These are phyloP conservation scores for Cacoxenus indagator DNA, from an alignment of 2,888 invertebrate species.

Conservation along the genomic window DNA sequence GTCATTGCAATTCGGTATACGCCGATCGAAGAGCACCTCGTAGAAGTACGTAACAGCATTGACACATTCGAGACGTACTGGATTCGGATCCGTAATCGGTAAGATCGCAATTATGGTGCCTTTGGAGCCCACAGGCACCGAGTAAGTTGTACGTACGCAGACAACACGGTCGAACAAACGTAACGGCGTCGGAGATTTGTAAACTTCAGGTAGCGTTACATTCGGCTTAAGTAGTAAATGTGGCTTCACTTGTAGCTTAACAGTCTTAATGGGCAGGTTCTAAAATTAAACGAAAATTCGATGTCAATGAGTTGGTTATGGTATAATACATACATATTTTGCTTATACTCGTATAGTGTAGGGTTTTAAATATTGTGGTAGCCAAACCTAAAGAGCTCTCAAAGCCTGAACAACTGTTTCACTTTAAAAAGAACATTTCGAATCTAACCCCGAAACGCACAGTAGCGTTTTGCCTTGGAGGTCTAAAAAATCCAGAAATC, in stretches of 20 bases:
- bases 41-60: constrained; percentile 75
- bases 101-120: constrained; percentile 88
- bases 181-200: constrained; percentile 47
- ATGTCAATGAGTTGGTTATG: too few relatives aligned
- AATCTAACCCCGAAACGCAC: too few relatives aligned
- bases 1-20: constrained; percentile 76
- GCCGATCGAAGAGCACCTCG: constrained; percentile 85
- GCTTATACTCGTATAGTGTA: too few relatives aligned
- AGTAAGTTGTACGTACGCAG: constrained; percentile 79
- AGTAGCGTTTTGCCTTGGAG: too few relatives aligned
- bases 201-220: constrained; percentile 72
- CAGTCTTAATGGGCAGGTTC: constrained; percentile 71
- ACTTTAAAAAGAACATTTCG: too few relatives aligned
- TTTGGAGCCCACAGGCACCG: constrained; percentile 83
- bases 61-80: constrained; percentile 73
- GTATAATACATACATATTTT: too few relatives aligned
- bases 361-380: too few relatives aligned
- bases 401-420: too few relatives aligned
- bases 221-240: constrained; percentile 76
- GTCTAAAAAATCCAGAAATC: too few relatives aligned
- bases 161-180: constrained; percentile 87
- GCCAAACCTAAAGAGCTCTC: too few relatives aligned
- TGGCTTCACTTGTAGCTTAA: constrained; percentile 84
- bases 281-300: constrained; percentile 30
- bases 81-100: constrained; percentile 64